Conservation (phyloP, 1,140 invertebrate genomes). For the Drosophila erecta region DNA sequence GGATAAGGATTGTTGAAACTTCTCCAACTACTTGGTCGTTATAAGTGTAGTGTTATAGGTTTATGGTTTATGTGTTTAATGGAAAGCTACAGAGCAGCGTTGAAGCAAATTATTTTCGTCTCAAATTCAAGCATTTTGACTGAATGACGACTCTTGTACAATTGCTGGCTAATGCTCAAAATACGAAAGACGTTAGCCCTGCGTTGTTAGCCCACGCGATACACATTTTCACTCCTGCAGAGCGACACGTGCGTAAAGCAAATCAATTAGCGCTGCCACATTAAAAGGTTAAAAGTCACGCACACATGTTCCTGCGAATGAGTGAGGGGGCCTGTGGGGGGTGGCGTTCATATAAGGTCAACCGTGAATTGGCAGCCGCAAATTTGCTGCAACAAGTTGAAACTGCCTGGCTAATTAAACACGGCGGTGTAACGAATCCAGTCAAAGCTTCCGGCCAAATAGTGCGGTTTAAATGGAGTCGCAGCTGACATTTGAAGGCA, state of each 20-base stretch:
- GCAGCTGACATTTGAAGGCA: slow-evolving; percentile 41
- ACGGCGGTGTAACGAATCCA: slow-evolving; percentile 5
- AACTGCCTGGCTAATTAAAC: slow-evolving; percentile 30
- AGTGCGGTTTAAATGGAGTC: slow-evolving; percentile 10
- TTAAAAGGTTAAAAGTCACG: slow-evolving; percentile 27
- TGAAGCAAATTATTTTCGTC: background rate
- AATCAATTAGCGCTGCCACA: slow-evolving; percentile 57
- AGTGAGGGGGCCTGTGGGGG: background rate
- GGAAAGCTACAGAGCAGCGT: background rate
- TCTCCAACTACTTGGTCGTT: no score
- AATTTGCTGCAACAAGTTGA: slow-evolving; percentile 43
- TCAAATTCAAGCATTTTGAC: background rate
- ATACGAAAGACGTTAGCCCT: background rate
- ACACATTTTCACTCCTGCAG: background rate
- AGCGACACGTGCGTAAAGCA: slow-evolving; percentile 32
- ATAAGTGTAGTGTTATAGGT: no score
- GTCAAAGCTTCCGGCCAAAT: slow-evolving; percentile 21
- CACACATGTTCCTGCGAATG: slow-evolving; percentile 6
- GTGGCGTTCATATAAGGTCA: slow-evolving; percentile 31
- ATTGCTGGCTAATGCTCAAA: background rate
- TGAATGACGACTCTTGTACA: background rate
- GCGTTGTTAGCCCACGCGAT: background rate
- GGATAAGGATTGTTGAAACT: no score
- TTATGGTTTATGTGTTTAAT: no score
- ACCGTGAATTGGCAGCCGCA: slow-evolving; percentile 27